A percentile compares a stretch with the other conserved stretches of the same genome.
These are phyloP conservation scores for Taxidea taxus DNA, from an alignment of 2,113 vertebrate genomes.

Conservation along the genomic window DNA sequence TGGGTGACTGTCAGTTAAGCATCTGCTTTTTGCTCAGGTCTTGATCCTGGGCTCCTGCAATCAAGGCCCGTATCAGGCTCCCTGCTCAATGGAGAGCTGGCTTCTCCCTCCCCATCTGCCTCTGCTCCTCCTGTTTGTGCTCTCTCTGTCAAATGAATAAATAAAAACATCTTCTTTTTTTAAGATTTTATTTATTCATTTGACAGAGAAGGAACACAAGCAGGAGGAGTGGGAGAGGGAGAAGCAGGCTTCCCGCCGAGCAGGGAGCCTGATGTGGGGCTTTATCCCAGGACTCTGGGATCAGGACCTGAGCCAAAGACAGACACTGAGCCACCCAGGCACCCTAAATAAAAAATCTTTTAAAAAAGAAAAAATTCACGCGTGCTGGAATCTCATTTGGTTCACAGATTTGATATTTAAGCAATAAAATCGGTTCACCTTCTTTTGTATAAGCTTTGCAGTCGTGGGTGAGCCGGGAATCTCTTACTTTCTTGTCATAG, in stretches of 20 bases:
- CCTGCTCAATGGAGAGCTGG: neutral
- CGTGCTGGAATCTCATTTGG: neutral
- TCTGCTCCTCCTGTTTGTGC: neutral
- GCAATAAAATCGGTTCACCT: neutral
- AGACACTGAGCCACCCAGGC: too few species aligned
- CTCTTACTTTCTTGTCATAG: neutral
- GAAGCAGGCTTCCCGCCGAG: too few species aligned
- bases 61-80: neutral
- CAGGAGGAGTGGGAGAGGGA: too few species aligned
- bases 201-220: too few species aligned
- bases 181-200: too few species aligned
- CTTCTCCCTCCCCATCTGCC: neutral
- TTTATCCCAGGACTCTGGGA: too few species aligned
- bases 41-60: neutral
- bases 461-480: neutral
- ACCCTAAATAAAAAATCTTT: too few species aligned
- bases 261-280: too few species aligned
- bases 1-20: neutral
- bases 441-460: neutral
- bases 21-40: neutral
- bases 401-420: neutral
- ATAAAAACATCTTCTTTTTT: neutral
- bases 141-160: neutral
- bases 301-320: too few species aligned
- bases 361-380: neutral